Percentiles rank a stretch among this genome's conserved stretches.
phyloP scores from a whole-genome alignment of 2,113 vertebrate genomes.

The Grus americana region DNA sequence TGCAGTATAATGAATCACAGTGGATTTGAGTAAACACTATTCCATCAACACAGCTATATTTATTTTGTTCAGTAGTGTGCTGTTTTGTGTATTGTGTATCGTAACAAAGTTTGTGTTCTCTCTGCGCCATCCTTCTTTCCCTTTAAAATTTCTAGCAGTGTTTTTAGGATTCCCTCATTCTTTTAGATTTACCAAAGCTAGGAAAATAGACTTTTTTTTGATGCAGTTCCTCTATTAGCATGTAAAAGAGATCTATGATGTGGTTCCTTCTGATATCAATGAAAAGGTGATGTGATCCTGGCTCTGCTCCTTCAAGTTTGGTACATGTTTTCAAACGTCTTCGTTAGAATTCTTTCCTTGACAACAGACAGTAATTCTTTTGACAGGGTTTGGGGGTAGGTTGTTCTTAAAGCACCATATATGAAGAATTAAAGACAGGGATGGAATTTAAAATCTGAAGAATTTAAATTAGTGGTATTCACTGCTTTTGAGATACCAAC shows the following conservation, averaged over 20 bases:
- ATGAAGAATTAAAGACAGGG: neutral
- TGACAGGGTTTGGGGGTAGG: neutral
- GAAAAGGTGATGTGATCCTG: neutral
- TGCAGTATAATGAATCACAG: slow-evolving; percentile 18
- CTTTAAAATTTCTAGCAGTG: neutral
- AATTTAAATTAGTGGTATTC: neutral
- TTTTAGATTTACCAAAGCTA: neutral
- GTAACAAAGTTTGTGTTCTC: neutral
- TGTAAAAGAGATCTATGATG: neutral
- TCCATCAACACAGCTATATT: neutral
- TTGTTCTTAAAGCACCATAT: neutral
- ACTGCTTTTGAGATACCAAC: neutral
- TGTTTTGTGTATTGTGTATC: neutral
- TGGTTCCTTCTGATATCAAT: neutral
- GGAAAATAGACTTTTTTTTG: neutral
- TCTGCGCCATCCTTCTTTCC: neutral
- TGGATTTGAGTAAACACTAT: neutral
- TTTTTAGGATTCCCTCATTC: neutral
- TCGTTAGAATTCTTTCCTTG: neutral
- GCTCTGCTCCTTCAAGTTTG: neutral
- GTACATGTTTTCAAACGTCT: neutral
- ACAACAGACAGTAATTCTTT: neutral
- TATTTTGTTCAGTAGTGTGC: neutral
- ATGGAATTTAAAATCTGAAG: neutral
- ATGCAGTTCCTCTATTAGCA: neutral